Evolutionary conservation across 2,113 vertebrate species (phyloP).

Genomic region (Taxidea taxus): DNA sequence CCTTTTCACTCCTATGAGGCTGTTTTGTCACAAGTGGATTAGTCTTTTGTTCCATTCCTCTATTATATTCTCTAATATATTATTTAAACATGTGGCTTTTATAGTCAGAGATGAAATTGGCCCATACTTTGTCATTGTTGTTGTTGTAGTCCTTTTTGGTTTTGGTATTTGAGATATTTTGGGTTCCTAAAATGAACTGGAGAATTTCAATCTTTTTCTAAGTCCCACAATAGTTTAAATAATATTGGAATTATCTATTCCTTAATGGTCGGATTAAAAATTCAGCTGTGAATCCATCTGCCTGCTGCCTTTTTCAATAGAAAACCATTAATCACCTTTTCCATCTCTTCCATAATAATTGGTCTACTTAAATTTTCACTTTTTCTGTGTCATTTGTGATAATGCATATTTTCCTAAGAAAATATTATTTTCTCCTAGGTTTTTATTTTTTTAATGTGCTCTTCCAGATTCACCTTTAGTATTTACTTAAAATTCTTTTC

Average conservation of each 20-base stretch:
- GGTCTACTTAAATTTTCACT: neutral
- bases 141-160: neutral
- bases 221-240: slow-evolving; percentile 31
- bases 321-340: slow-evolving; percentile 39
- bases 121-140: neutral
- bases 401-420: slow-evolving; percentile 8
- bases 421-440: neutral
- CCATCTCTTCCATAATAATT: slow-evolving; percentile 26
- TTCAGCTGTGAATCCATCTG: slow-evolving; percentile 42
- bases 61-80: neutral
- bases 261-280: slow-evolving; percentile 46
- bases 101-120: neutral
- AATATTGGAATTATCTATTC: slow-evolving; percentile 19
- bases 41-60: neutral
- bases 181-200: neutral
- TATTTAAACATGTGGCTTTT: neutral
- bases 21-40: neutral
- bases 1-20: neutral
- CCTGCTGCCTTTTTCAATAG: slow-evolving; percentile 7
- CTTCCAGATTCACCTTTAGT: neutral
- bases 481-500: neutral
- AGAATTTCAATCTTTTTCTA: neutral
- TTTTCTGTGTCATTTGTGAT: neutral
- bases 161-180: neutral
- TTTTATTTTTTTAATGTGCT: neutral